A percentile compares a stretch with the other conserved stretches of the same genome.
Evolutionary conservation across 23 tunicate genomes (phyloP).

Genomic region (Botrylloides violaceus): DNA sequence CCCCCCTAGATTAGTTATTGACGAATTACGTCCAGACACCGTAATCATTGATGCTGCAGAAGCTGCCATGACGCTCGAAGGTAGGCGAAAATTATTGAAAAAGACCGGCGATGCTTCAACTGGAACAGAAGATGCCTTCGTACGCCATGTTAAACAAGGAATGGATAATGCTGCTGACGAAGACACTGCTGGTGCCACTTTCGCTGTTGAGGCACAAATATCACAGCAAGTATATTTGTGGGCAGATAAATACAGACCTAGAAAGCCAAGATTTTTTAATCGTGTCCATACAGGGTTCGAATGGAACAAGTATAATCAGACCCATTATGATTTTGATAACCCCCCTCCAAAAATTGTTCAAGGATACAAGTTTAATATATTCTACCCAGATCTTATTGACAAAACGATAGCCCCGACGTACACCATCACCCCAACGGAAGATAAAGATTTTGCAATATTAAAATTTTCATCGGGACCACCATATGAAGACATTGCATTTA

Average conservation of each 20-base stretch:
- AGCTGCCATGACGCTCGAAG: constrained; percentile 69
- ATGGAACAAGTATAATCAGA: constrained; percentile 99
- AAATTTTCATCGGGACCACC: constrained; percentile 89
- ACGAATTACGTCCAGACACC: constrained; percentile 73
- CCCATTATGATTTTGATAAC: constrained; percentile 98
- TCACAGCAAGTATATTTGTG: constrained; percentile 86
- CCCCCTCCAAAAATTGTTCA: constrained; percentile 99
- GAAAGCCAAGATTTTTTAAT: constrained; percentile 97
- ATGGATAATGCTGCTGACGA: constrained; percentile 97
- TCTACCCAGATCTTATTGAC: constrained; percentile 91
- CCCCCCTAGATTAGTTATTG: constrained; percentile 40
- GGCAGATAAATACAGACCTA: constrained; percentile 98
- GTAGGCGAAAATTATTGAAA: constrained; percentile 67
- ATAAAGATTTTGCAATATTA: constrained; percentile 73
- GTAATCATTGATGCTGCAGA: constrained; percentile 76
- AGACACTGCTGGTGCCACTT: constrained; percentile 86
- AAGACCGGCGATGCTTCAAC: constrained; percentile 62
- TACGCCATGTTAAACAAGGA: constrained; percentile 78
- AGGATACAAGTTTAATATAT: constrained; percentile 99
- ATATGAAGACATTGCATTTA: constrained; percentile 96
- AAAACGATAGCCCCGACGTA: constrained; percentile 78
- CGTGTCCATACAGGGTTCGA: constrained; percentile 99
- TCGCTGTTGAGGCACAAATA: constrained; percentile 88
- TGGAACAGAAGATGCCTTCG: constrained; percentile 89
- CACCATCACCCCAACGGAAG: constrained; percentile 65